phyloP scores from a whole-genome alignment of 2,888 invertebrate species.

The Melolontha melolontha region DNA sequence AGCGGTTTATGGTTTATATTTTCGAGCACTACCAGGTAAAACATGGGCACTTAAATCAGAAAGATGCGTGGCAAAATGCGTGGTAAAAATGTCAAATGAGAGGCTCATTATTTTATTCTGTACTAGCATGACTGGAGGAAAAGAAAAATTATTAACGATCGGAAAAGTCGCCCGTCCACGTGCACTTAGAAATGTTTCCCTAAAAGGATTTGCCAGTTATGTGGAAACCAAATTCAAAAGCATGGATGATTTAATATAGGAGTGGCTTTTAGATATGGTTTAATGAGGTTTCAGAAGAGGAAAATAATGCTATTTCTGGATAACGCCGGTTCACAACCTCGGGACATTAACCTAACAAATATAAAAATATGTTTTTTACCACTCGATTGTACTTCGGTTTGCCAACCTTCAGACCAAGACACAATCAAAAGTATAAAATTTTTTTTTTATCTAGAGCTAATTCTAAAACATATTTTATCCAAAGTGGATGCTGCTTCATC shows the following conservation, averaged over 20 bases:
- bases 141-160: slow-evolving; percentile 3
- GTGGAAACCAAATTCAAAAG: slow-evolving; percentile 27
- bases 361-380: too few relatives aligned
- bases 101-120: slow-evolving; percentile 51
- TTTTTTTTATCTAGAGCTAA: too few relatives aligned
- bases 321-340: too few relatives aligned
- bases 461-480: too few relatives aligned
- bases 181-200: slow-evolving; percentile 25
- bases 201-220: slow-evolving; percentile 28
- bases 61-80: slow-evolving; percentile 51
- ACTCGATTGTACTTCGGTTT: too few relatives aligned
- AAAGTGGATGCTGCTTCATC: too few relatives aligned
- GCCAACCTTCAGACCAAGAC: too few relatives aligned
- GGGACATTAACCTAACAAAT: too few relatives aligned
- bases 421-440: too few relatives aligned
- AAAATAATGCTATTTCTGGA: too few relatives aligned
- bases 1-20: slow-evolving; percentile 55
- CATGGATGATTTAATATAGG: slow-evolving; percentile 19
- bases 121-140: slow-evolving; percentile 45
- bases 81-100: slow-evolving; percentile 54
- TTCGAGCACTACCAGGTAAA: slow-evolving; percentile 53
- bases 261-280: background rate
- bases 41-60: slow-evolving; percentile 50
- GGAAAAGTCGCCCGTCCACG: slow-evolving; percentile 19
- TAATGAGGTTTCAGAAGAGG: too few relatives aligned